A percentile compares a stretch with the other conserved stretches of the same genome.
Conservation (phyloP, 2,888 invertebrate species). For the Drosophila fulvimacula region DNA sequence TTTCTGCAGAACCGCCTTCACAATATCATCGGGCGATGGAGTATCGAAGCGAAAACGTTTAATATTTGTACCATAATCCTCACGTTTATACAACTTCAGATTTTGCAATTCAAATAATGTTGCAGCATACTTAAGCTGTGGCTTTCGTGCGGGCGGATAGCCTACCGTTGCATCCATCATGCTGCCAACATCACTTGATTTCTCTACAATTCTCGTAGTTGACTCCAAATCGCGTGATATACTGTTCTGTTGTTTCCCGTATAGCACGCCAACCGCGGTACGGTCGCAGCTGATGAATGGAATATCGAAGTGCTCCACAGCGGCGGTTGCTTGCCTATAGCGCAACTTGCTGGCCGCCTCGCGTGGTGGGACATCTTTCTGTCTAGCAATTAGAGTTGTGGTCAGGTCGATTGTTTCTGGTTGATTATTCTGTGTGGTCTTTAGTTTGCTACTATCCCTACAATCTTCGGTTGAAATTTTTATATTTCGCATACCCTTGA, state of each 20-base stretch:
- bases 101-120: slow-evolving; percentile 39
- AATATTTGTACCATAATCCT: slow-evolving; percentile 67
- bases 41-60: slow-evolving; percentile 78
- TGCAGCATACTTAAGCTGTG: slow-evolving; percentile 46
- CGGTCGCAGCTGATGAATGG: slow-evolving; percentile 66
- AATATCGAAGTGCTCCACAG: slow-evolving; percentile 53
- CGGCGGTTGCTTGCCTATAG: slow-evolving; percentile 10
- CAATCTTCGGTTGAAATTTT: slow-evolving; percentile 35
- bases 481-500: slow-evolving; percentile 32
- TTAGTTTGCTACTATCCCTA: slow-evolving; percentile 25
- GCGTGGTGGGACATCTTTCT: slow-evolving; percentile 48
- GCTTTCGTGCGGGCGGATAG: slow-evolving; percentile 43
- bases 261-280: slow-evolving; percentile 3
- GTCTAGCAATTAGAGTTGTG: slow-evolving; percentile 64
- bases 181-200: slow-evolving; percentile 49
- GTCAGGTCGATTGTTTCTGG: slow-evolving; percentile 74
- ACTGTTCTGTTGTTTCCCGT: background rate
- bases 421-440: slow-evolving; percentile 9
- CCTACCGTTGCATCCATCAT: slow-evolving; percentile 55
- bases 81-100: slow-evolving; percentile 43
- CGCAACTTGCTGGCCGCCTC: slow-evolving; percentile 51
- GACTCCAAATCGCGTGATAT: slow-evolving; percentile 2
- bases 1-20: slow-evolving; percentile 74
- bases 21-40: slow-evolving; percentile 81
- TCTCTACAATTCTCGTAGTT: background rate